A percentile compares a stretch with the other conserved stretches of the same genome.
These are phyloP conservation scores for Sphinx pinastri DNA, from an alignment of 2,888 invertebrate genomes.

Conservation along the genomic window DNA sequence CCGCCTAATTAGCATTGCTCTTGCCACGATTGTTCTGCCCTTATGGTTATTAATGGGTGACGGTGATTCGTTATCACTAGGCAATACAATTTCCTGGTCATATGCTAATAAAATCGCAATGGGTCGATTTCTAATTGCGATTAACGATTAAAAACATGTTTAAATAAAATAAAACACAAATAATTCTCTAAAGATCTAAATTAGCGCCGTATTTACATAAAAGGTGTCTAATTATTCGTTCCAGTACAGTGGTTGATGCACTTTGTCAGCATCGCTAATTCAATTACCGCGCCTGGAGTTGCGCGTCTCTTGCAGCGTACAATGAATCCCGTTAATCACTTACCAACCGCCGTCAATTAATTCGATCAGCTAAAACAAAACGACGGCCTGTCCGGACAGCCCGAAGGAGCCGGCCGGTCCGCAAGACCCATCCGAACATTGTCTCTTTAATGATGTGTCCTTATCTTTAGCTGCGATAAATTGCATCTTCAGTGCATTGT, in stretches of 20 bases:
- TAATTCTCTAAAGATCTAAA: too few species aligned
- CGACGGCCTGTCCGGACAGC: neutral
- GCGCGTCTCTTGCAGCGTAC: neutral
- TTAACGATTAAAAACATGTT: too few species aligned
- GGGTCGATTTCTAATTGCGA: too few species aligned
- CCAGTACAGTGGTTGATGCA: neutral
- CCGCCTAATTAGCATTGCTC: too few species aligned
- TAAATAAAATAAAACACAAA: too few species aligned
- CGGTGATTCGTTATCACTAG: neutral
- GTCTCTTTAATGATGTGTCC: neutral
- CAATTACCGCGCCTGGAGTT: slow-evolving; percentile 1
- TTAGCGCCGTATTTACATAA: neutral
- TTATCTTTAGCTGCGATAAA: slow-evolving; percentile 2
- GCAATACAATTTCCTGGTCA: neutral
- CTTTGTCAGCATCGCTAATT: slow-evolving; percentile 1
- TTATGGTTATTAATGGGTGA: neutral
- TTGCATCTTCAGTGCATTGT: slow-evolving; percentile 18
- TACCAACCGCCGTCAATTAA: neutral
- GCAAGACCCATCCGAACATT: neutral
- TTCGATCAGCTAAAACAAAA: neutral
- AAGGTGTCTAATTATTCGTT: neutral
- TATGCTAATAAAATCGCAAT: neutral
- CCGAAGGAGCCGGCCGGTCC: neutral
- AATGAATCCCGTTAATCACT: slow-evolving; percentile 2
- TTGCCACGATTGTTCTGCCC: neutral